Conservation (phyloP, 1,140 invertebrate species). For the Galleria mellonella region DNA sequence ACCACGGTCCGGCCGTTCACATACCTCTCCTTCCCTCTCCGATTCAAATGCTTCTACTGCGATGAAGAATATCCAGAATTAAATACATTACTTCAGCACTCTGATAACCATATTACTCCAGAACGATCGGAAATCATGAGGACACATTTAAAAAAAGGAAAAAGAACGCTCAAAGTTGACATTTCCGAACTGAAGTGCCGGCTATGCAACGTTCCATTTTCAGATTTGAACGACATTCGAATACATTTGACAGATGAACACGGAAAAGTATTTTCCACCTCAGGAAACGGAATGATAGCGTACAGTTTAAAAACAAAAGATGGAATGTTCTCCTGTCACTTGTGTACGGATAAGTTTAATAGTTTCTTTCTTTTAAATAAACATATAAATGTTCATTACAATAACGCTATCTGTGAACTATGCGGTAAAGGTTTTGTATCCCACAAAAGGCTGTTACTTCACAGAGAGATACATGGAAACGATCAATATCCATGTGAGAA, state of each 20-base stretch:
- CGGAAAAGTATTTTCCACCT: not conserved
- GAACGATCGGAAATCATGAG: not conserved
- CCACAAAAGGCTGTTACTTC: constrained; percentile 8
- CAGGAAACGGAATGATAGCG: constrained; percentile 1
- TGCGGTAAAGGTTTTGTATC: constrained; percentile 7
- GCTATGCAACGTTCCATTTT: not conserved
- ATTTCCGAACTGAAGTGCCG: not conserved
- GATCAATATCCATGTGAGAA: constrained; percentile 8
- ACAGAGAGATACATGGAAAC: constrained; percentile 8
- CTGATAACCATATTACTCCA: not conserved
- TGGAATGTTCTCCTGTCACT: not conserved
- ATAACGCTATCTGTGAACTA: constrained; percentile 4
- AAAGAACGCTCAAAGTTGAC: constrained; percentile 1
- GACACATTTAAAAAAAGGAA: not conserved
- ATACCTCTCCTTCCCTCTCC: not conserved
- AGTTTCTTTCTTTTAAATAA: constrained; percentile 6
- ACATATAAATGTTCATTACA: constrained; percentile 7
- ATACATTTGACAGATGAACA: not conserved
- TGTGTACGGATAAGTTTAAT: not conserved
- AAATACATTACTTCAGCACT: not conserved
- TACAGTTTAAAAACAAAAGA: constrained; percentile 2
- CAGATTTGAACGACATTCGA: not conserved
- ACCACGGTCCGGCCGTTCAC: not conserved
- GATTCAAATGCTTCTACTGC: constrained; percentile 3
- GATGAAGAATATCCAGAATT: not conserved